A percentile compares a stretch with the other conserved stretches of the same genome.
Conservation (phyloP, 2,888 invertebrate species). For the Gymnoscelis rufifasciata region DNA sequence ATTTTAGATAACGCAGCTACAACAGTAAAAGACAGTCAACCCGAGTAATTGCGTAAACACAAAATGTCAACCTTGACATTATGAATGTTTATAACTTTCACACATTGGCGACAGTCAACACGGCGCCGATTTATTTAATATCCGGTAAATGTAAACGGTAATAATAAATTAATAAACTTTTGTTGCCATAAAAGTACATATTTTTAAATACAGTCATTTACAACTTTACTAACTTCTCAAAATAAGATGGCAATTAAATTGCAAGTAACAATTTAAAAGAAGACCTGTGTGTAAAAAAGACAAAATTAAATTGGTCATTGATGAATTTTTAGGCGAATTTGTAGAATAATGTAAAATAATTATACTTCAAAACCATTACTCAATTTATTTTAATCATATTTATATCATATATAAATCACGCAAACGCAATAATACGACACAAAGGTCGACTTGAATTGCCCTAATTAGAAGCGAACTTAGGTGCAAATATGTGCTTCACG, state of each 20-base stretch:
- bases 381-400: background rate
- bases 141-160: slow-evolving; percentile 20
- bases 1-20: slow-evolving; percentile 27
- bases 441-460: slow-evolving; percentile 12
- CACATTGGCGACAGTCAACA: slow-evolving; percentile 10
- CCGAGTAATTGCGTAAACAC: background rate
- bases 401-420: background rate
- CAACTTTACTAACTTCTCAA: background rate
- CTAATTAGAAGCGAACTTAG: slow-evolving; percentile 6
- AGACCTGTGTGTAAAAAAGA: background rate
- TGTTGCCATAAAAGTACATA: no score
- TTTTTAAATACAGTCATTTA: background rate
- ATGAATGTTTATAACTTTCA: slow-evolving; percentile 10
- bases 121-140: slow-evolving; percentile 13
- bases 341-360: no score
- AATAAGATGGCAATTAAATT: no score
- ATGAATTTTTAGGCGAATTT: no score
- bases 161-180: slow-evolving; percentile 12
- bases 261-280: no score
- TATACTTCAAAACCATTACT: no score
- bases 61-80: slow-evolving; percentile 27
- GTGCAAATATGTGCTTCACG: slow-evolving; percentile 27
- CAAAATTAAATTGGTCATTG: background rate
- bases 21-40: slow-evolving; percentile 22
- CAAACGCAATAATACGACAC: slow-evolving; percentile 11